phyloP scores from a whole-genome alignment of 2,888 invertebrate species.

The Drosophila monieri region DNA sequence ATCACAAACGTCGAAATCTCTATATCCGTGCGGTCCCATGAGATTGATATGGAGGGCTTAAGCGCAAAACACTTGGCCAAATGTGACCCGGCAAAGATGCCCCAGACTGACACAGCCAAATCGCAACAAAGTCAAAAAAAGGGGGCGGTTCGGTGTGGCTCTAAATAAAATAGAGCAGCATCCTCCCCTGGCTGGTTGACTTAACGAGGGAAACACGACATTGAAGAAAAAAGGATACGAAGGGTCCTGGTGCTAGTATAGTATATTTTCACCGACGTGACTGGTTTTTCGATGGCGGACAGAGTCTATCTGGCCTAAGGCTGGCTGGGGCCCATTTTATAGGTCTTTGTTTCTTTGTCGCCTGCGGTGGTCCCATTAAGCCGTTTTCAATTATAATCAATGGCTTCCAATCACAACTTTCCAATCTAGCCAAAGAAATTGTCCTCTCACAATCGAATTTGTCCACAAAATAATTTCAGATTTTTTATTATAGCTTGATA shows the following conservation, averaged over 20 bases:
- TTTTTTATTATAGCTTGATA: constrained; percentile 14
- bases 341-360: constrained; percentile 30
- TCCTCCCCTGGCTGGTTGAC: constrained; percentile 41
- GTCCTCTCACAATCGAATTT: constrained; percentile 1
- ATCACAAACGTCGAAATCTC: constrained; percentile 83
- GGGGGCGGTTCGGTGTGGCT: constrained; percentile 50
- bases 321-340: constrained; percentile 26
- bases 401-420: constrained; percentile 61
- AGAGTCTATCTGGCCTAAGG: constrained; percentile 60
- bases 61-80: constrained; percentile 84
- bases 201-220: constrained; percentile 21
- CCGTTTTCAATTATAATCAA: constrained; percentile 77
- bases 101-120: constrained; percentile 61
- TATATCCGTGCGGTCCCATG: constrained; percentile 81
- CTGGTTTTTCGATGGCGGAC: constrained; percentile 63
- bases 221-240: constrained; percentile 1
- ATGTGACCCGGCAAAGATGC: constrained; percentile 81
- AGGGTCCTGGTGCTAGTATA: constrained; percentile 19
- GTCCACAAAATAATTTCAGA: constrained; percentile 8
- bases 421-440: constrained; percentile 5
- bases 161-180: constrained; percentile 66
- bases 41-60: constrained; percentile 84
- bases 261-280: constrained; percentile 69
- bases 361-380: constrained; percentile 51
- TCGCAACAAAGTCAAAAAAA: constrained; percentile 59